A percentile compares a stretch with the other conserved stretches of the same genome.
These are phyloP conservation scores for Cephalotes varians DNA, from an alignment of 2,888 invertebrate genomes.

Conservation along the genomic window DNA sequence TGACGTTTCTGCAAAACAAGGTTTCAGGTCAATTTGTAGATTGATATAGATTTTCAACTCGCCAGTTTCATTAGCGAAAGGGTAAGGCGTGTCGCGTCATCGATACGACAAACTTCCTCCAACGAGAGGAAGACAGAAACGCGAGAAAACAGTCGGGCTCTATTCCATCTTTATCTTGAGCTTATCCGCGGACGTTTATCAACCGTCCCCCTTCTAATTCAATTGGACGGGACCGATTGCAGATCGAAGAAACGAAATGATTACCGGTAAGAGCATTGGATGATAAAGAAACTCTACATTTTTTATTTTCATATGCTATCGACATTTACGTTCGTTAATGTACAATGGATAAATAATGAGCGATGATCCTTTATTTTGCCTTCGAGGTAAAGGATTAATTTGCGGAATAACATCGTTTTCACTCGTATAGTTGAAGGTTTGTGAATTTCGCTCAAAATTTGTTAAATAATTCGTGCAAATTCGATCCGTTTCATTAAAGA, in stretches of 20 bases:
- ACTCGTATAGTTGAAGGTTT: background rate
- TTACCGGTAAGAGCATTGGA: conserved; percentile 80
- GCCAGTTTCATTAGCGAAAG: conserved; percentile 45
- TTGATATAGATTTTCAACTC: conserved; percentile 21
- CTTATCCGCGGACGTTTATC: conserved; percentile 62
- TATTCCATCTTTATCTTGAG: conserved; percentile 56
- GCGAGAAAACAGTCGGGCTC: conserved; percentile 49
- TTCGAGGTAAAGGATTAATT: conserved; percentile 72
- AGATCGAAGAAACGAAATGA: conserved; percentile 17
- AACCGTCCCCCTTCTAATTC: conserved; percentile 59
- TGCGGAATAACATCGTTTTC: conserved; percentile 50
- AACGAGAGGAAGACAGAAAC: conserved; percentile 21
- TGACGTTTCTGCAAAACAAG: conserved; percentile 24
- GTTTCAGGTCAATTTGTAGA: conserved; percentile 32
- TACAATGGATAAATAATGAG: conserved; percentile 63
- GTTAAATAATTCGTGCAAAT: conserved; percentile 39
- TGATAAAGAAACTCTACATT: conserved; percentile 79
- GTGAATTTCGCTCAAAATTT: conserved; percentile 19
- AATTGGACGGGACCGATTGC: conserved; percentile 61
- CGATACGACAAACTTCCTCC: conserved; percentile 30
- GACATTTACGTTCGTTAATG: conserved; percentile 48
- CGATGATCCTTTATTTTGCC: conserved; percentile 62
- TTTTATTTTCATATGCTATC: conserved; percentile 65
- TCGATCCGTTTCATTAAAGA: conserved; percentile 18
- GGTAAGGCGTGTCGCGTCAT: conserved; percentile 45